A percentile compares a stretch with the other conserved stretches of the same genome.
phyloP scores from a whole-genome alignment of 2,888 invertebrate species.

The Sinopyrophorus schimmeli region DNA sequence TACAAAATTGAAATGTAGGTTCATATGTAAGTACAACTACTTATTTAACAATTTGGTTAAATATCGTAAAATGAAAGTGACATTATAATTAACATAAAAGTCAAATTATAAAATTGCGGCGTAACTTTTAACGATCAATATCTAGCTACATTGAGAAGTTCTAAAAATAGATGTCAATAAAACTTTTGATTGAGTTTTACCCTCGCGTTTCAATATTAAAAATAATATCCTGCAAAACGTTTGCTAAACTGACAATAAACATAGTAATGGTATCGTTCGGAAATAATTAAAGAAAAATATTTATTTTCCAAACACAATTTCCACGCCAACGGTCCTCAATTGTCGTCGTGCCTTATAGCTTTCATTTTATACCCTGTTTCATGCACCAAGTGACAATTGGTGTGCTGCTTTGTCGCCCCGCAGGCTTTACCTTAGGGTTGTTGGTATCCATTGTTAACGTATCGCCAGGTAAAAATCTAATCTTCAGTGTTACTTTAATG shows the following conservation, averaged over 20 bases:
- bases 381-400: constrained; percentile 44
- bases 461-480: constrained; percentile 38
- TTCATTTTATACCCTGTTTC: constrained; percentile 40
- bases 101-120: neutral
- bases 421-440: constrained; percentile 27
- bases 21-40: too few species aligned
- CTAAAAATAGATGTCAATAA: constrained; percentile 4
- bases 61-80: too few species aligned
- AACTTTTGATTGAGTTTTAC: constrained; percentile 8
- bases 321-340: constrained; percentile 40
- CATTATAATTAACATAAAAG: too few species aligned
- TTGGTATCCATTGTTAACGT: constrained; percentile 32
- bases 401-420: constrained; percentile 41
- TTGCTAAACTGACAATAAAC: constrained; percentile 26
- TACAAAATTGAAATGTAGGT: too few species aligned
- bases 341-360: constrained; percentile 32
- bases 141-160: neutral
- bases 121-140: constrained; percentile 1
- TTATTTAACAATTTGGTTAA: too few species aligned
- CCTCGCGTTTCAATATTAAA: constrained; percentile 11
- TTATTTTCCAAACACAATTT: constrained; percentile 48
- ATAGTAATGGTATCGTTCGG: constrained; percentile 18
- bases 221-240: constrained; percentile 18
- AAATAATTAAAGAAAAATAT: constrained; percentile 50
- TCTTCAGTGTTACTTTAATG: constrained; percentile 30